A percentile compares a stretch with the other conserved stretches of the same genome.
Conservation (phyloP, 2,113 vertebrate species). For the Rhinopomastus cyanomelas region DNA sequence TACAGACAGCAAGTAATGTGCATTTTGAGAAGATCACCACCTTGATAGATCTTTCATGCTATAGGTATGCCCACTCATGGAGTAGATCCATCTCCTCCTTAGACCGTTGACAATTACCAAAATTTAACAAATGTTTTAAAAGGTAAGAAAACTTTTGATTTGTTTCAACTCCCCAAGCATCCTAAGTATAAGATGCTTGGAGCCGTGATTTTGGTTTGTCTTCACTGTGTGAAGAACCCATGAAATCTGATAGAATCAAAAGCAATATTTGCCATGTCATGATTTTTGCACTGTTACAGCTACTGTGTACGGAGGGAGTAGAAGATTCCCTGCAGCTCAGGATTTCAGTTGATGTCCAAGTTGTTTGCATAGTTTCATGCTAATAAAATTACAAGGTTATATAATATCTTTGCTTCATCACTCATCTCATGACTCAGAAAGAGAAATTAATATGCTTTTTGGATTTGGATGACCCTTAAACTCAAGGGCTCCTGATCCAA, state of each 20-base stretch:
- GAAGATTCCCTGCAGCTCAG: background rate
- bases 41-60: background rate
- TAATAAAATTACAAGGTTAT: background rate
- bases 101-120: background rate
- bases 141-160: background rate
- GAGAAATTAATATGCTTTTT: background rate
- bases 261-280: background rate
- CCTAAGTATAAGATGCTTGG: background rate
- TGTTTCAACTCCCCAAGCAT: background rate
- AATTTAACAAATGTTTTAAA: background rate
- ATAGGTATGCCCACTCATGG: background rate
- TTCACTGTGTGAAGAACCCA: background rate
- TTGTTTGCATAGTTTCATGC: background rate
- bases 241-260: background rate
- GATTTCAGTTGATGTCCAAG: background rate
- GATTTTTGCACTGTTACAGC: background rate
- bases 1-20: background rate
- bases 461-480: background rate
- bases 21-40: background rate
- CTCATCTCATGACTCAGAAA: background rate
- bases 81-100: background rate
- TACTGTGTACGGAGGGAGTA: background rate
- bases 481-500: background rate
- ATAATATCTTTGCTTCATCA: background rate
- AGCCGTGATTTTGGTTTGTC: background rate